Conservation (phyloP, 2,113 vertebrate genomes). For the Crotalus helleri region DNA sequence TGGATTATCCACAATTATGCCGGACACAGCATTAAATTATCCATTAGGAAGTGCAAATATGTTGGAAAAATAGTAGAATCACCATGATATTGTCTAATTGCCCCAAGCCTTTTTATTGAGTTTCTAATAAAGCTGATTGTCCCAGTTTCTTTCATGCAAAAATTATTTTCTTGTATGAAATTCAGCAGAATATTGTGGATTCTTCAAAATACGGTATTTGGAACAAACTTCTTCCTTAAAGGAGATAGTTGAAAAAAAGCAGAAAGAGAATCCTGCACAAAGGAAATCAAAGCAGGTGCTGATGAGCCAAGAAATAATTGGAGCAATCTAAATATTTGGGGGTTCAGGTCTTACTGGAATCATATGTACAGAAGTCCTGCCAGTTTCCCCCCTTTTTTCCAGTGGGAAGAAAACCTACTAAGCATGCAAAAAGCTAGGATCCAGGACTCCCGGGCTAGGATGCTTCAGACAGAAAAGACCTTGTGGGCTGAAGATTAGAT, state of each 20-base stretch:
- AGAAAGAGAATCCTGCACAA: neutral
- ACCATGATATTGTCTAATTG: neutral
- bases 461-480: neutral
- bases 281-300: neutral
- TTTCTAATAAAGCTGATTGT: neutral
- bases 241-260: neutral
- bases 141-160: neutral
- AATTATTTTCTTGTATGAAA: neutral
- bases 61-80: neutral
- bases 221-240: neutral
- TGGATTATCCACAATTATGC: neutral
- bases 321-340: neutral
- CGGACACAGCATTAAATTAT: neutral
- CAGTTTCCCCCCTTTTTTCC: neutral
- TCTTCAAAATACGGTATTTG: neutral
- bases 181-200: neutral
- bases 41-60: neutral
- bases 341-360: neutral
- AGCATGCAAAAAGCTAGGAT: neutral
- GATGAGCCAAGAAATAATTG: neutral
- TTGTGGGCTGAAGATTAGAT: neutral
- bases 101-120: neutral
- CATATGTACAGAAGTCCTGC: neutral
- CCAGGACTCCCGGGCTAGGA: neutral
- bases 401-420: neutral